Evolutionary conservation across 1,140 invertebrate species (phyloP), one percentile per base, ranked within the genome.

Genomic region (Trypoxylus dichotomus): DNA sequence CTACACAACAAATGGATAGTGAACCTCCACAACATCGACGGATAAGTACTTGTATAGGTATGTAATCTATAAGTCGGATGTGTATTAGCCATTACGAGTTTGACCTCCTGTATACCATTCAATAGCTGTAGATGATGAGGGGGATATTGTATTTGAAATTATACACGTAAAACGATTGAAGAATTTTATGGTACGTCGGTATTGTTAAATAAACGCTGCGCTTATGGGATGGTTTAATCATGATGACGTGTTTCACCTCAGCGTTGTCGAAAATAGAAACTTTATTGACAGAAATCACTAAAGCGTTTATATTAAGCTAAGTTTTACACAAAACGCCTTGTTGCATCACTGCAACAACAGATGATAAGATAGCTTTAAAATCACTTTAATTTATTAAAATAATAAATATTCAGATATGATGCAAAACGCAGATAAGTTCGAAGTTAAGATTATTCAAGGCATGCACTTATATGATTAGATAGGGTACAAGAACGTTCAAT

Each of bases 151-250:
- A 68, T 2, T 68, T 68, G 10, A 68, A 68, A 68, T 68, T 68
- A 68, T 24, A 68, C 21, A 27, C 21, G 13, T 68, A 29, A 37
- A 68, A 68, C 60, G 13, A 15, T 24, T 11, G 19, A 24, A 11
- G 60, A 15, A 68, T 68, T 13, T 29, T 68, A 68, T 68, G 60
- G 24, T 29, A 10, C 5, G 21, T 10, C 6, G 60, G 24, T 68
- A 68, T 68, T 68, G 60, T 68, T 68, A 27, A 68, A 27, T 68
- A 68, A 68, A 68, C 27, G 27, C 1, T 15, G 60, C 60, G 60
- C 60, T 1, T 29, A 68, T 24, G 11, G 27, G 21, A 11, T 68
- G 7, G 11, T 68, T 25, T 68, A 24, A 68, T 68, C 24, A 24
- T 19, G n/a, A 63, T 27, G 60, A 63, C 25, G n/a, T 63, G 3